A percentile compares a stretch with the other conserved stretches of the same genome.
phyloP scores from a whole-genome alignment of 2,113 vertebrate species.

The Sterna hirundo region DNA sequence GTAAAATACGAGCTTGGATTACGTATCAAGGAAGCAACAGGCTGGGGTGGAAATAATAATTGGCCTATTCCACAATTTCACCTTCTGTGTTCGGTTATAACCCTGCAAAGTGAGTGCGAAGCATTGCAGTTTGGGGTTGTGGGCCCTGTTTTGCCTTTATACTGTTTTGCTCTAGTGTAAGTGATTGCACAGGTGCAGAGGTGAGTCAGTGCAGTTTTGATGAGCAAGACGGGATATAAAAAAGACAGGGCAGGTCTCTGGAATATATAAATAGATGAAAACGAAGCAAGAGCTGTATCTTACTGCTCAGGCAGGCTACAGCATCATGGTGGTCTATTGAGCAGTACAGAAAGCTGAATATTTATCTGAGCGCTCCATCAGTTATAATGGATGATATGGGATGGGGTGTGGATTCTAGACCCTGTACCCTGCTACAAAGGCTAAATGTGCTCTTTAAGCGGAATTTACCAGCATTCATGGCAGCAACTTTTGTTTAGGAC shows the following conservation, averaged over 20 bases:
- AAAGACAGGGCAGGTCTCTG: background rate
- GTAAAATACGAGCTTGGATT: background rate
- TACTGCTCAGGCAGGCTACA: background rate
- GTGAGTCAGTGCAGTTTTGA: background rate
- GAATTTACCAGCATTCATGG: background rate
- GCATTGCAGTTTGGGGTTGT: background rate
- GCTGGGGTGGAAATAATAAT: background rate
- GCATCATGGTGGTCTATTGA: accelerated
- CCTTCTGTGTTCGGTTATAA: background rate
- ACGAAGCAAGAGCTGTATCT: background rate
- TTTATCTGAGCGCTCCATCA: background rate
- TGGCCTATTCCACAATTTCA: background rate
- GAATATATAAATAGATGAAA: background rate
- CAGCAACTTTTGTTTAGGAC: background rate
- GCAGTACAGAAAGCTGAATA: background rate
- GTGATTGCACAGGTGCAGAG: background rate
- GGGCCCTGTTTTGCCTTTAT: background rate
- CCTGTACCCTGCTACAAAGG: background rate
- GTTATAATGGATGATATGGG: accelerated
- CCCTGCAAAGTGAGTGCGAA: background rate
- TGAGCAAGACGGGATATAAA: background rate
- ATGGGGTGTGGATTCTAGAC: background rate
- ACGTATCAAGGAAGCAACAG: background rate
- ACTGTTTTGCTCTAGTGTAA: background rate
- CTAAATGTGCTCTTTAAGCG: background rate